Percentiles rank a stretch among this genome's conserved stretches.
phyloP scores from a whole-genome alignment of 2,797 vertebrate genomes.

The Semotilus atromaculatus region DNA sequence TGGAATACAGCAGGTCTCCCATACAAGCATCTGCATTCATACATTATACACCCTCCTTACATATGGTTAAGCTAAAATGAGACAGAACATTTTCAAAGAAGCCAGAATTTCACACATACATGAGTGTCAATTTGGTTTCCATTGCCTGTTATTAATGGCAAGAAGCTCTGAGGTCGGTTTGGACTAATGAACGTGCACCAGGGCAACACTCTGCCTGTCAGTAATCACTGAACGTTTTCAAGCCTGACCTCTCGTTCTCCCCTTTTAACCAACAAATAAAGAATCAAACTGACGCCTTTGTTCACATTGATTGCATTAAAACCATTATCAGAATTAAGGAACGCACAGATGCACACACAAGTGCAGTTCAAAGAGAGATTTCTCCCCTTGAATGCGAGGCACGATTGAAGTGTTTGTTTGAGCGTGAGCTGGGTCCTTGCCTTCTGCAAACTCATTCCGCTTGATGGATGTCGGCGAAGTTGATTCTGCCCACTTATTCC shows the following conservation, averaged over 20 bases:
- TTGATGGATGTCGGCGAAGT: conserved; percentile 58
- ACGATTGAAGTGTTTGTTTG: conserved; percentile 53
- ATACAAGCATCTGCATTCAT: neutral
- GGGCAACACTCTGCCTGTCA: conserved; percentile 30
- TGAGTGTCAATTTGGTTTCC: conserved; percentile 16
- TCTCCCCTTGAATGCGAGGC: conserved; percentile 50
- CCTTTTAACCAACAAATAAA: conserved; percentile 59
- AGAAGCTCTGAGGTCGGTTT: conserved; percentile 52
- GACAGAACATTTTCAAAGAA: neutral
- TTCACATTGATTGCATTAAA: conserved; percentile 51
- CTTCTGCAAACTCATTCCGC: conserved; percentile 57
- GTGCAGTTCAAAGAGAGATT: conserved; percentile 43
- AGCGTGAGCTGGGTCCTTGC: conserved; percentile 30
- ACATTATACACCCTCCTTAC: neutral
- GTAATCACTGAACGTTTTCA: conserved; percentile 55
- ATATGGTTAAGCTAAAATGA: neutral
- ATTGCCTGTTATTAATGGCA: conserved; percentile 42
- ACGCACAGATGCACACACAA: conserved; percentile 17
- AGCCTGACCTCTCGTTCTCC: conserved; percentile 40
- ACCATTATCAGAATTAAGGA: conserved; percentile 52
- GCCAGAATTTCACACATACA: conserved; percentile 35
- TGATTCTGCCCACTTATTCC: conserved; percentile 57
- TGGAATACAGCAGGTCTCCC: neutral
- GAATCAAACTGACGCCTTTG: conserved; percentile 48
- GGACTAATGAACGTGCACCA: conserved; percentile 46